These are phyloP conservation scores for Picathartes gymnocephalus DNA, from an alignment of 2,113 vertebrate species.

Conservation along the genomic window DNA sequence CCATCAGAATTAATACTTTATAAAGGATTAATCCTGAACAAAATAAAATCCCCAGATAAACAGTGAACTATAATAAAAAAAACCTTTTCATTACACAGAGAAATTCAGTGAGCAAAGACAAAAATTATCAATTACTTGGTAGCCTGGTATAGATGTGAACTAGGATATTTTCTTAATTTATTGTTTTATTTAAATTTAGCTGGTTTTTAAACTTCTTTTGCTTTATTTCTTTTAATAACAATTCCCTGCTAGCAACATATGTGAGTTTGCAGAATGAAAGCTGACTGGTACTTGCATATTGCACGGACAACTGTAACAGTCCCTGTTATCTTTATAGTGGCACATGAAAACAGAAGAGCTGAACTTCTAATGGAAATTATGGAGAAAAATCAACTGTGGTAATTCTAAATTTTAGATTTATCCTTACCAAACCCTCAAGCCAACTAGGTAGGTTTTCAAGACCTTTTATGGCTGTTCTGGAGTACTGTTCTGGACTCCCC, in stretches of 20 bases:
- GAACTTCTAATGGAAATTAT: not conserved
- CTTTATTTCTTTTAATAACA: not conserved
- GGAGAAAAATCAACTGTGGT: not conserved
- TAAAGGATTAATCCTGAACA: constrained; percentile 68
- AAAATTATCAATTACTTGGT: constrained; percentile 26
- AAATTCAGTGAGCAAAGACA: not conserved
- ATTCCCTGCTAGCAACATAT: not conserved
- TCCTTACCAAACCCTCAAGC: not conserved
- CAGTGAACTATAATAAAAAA: constrained; percentile 41
- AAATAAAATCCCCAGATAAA: constrained; percentile 69
- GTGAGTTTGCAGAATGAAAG: not conserved
- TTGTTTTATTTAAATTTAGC: not conserved
- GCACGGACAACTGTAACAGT: not conserved
- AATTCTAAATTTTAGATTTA: not conserved
- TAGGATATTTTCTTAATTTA: not conserved
- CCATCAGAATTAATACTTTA: constrained; percentile 65
- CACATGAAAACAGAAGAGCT: not conserved
- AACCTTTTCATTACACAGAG: constrained; percentile 9
- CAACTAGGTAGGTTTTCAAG: not conserved
- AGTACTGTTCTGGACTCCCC: not conserved
- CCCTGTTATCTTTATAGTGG: not conserved
- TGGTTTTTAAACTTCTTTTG: not conserved
- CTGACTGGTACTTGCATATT: not conserved
- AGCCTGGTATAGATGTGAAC: not conserved
- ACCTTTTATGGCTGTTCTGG: not conserved